A percentile compares a stretch with the other conserved stretches of the same genome.
These are phyloP conservation scores for Aporrectodea caliginosa DNA, from an alignment of 1,140 invertebrate species.

Conservation along the genomic window DNA sequence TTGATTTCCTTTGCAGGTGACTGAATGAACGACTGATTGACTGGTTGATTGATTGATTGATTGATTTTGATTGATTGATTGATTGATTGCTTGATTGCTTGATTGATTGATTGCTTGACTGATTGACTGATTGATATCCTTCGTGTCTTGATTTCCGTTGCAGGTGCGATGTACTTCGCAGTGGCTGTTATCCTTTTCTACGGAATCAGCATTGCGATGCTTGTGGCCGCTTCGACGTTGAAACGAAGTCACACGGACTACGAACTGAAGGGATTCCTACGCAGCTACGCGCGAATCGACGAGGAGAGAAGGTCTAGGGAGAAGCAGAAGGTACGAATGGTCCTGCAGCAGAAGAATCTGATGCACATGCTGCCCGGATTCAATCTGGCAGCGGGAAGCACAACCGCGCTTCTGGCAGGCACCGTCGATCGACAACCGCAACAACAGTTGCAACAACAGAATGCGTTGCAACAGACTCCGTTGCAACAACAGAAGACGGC, in stretches of 20 bases:
- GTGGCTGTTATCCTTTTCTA: slow-evolving; percentile 31
- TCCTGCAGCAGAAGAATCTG: slow-evolving; percentile 21
- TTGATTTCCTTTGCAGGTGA: no score
- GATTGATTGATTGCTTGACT: no score
- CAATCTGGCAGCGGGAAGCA: not conserved
- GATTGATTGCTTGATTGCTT: no score
- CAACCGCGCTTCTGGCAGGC: not conserved
- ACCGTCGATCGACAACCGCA: not conserved
- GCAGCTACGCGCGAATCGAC: slow-evolving; percentile 29
- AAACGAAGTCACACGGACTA: slow-evolving; percentile 16
- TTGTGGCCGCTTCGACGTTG: slow-evolving; percentile 23
- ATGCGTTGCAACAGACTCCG: no score
- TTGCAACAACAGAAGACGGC: no score
- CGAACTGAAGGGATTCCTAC: slow-evolving; percentile 27
- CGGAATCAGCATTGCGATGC: slow-evolving; percentile 28
- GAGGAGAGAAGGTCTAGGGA: slow-evolving; percentile 15
- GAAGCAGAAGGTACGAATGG: slow-evolving; percentile 22
- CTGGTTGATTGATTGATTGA: no score
- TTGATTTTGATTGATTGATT: no score
- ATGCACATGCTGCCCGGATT: slow-evolving; percentile 17
- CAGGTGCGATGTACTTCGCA: slow-evolving; percentile 32
- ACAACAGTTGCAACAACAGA: not conserved
- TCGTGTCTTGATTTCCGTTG: no score
- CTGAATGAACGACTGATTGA: no score
- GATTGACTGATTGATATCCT: no score